A percentile compares a stretch with the other conserved stretches of the same genome.
Conservation (phyloP, 92 coral and sea anemone species). For the Anthopleura xanthogrammica region DNA sequence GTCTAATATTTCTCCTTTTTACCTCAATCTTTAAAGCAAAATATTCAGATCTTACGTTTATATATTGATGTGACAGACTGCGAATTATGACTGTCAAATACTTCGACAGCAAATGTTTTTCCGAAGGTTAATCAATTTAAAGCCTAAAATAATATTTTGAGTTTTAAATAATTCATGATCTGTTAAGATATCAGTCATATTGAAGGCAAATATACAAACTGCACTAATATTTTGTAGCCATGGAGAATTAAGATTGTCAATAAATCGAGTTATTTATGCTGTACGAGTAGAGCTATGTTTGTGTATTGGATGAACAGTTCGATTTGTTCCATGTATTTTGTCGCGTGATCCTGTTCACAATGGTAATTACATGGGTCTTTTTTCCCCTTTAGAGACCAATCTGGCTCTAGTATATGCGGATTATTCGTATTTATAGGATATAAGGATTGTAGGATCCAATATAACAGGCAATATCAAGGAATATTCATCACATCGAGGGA, state of each 20-base stretch:
- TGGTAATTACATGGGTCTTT: background rate
- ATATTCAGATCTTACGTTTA: background rate
- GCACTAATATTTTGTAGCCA: background rate
- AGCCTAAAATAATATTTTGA: conserved; percentile 1
- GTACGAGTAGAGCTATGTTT: background rate
- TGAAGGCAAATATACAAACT: background rate
- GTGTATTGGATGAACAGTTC: background rate
- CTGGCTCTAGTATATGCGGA: background rate
- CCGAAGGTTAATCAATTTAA: conserved; percentile 7
- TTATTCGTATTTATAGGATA: background rate
- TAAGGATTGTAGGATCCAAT: background rate
- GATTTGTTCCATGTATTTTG: background rate
- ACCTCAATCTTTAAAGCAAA: background rate
- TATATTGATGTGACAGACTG: conserved; percentile 4
- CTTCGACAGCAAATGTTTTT: background rate
- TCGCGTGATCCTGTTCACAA: background rate
- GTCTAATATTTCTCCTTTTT: background rate
- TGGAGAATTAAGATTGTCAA: background rate
- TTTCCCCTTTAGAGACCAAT: background rate
- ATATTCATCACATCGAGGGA: background rate
- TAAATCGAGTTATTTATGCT: background rate
- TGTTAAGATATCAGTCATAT: background rate
- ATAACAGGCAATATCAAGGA: background rate
- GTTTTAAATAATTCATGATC: background rate
- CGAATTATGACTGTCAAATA: background rate